Base-by-base conservation (phyloP, 1,140 invertebrate species). In the Diabrotica virgifera region DNA sequence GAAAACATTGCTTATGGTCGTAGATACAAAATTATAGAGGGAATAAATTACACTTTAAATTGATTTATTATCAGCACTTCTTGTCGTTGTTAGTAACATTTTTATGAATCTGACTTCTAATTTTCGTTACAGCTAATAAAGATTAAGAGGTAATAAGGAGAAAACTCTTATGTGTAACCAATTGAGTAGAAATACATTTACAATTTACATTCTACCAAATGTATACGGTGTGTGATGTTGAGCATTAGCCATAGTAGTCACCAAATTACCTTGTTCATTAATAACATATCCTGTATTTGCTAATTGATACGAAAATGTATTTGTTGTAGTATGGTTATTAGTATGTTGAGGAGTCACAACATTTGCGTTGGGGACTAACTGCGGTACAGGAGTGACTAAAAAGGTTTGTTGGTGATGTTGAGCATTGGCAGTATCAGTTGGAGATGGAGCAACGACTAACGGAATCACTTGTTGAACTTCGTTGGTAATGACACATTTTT, bases 351-450 rank as follows among this genome's bases (percentile, higher is more conserved):
- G 62, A 9, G 71, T 69, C 55, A 74, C 71, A n/a, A 77, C 63
- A 67, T 75, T 77, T 36, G 72, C 70, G 68, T 75, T 77, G 35
- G 74, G 71, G 24, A 79, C 80, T 72, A 86, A 80, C 74, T 86
- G 85, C 36, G 83, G 83, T 12, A 87, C 84, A 2, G 85, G 85
- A 6, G 85, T 85, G 5, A 86, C 84, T 63, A 86, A 79, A 74
- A 85, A 86, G 0, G 84, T 80, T 70, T 84, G 83, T 68, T 82
- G 84, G 61, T 77, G 73, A 60, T 77, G 72, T 62, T 77, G 72
- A 61, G 75, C 71, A 14, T 65, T 55, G 12, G 62, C 40, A 60
- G 54, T 66, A 59, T 64, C 66, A 66, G 75, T 72, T 69, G 71
- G 70, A 24, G 72, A 62, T 70, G 84, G 82, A 7, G 85, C 82